Evolutionary conservation across 2,888 invertebrate genomes (phyloP), one percentile per base, ranked within the genome.

Genomic region (Agapostemon virescens): DNA sequence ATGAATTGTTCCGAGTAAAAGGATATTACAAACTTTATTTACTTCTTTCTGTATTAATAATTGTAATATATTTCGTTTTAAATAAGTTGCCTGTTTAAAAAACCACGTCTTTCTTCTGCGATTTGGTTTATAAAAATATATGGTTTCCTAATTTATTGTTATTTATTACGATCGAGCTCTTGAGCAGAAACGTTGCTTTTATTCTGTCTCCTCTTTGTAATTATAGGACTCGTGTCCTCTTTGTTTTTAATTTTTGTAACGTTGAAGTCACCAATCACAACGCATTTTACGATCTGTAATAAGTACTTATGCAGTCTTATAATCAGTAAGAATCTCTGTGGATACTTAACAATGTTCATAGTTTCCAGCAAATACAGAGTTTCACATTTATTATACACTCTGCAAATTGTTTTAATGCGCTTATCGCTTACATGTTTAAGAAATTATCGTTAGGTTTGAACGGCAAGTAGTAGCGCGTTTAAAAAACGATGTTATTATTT

Each of bases 211-310:
- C 7, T 3, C 0, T 9, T 17, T 30, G 9, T 33, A 61, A 61
- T 61, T 61, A 61, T 33, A 33, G 30, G 20, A 33, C 26, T 55
- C 52, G 13, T 23, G 52, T 13, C 17, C 30, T 3, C 17, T 61
- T 33, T 30, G 26, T 33, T 61, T 61, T 61, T 33, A 61, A 61
- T 30, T 61, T 20, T 30, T 30, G 17, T 30, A 61, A 20, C 17
- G 33, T 11, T 20, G 20, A 3, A 61, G 30, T 61, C 30, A 33
- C 30, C 20, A 17, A 61, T 30, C 58, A 9, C 20, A 30, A 33
- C 30, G 58, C 33, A 61, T 17, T 61, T 61, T 61, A 61, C 58
- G 58, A 33, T 61, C 30, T 61, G 0, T 61, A 61, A 61, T 61
- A 61, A 61, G 17, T 20, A 33, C 58, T 30, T 61, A 17, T 11